Evolutionary conservation across 2,888 invertebrate species (phyloP), one percentile per base, ranked within the genome.

Genomic region (Agrochola litura): DNA sequence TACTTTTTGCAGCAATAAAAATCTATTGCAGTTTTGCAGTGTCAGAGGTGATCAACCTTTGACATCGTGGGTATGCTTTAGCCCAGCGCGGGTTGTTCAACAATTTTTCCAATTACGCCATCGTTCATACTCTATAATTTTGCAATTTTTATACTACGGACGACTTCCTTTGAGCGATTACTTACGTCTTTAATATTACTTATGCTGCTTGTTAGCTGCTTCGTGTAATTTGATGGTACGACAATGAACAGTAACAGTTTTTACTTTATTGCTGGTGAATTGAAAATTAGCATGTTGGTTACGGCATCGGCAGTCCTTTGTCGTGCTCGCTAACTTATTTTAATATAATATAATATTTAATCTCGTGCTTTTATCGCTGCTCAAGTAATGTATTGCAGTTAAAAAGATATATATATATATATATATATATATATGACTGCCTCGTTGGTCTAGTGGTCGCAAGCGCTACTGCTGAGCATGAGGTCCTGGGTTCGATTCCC

Each of bases 81-180:
- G 85, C 84, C 89, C 83, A 84, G 84, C 81, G 81, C 91, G 85
- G 88, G 88, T 91, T 91, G 91, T 77, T 73, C 86, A 86, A 83
- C 84, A 66, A 72, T 92, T 90, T 92, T 91, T 89, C 86, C 92
- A 93, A 94, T 95, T 93, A 94, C 90, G 87, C 85, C 79, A 82
- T 76, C 80, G 77, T 54, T 76, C 86, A 69, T 82, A 86, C 87
- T 86, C 91, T 93, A 91, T 94, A 93, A 95, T 95, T 94, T 93
- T 80, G 90, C 89, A 89, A 89, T 92, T 94, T 92, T 91, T 89
- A 86, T 82, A 66, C 77, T 83, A 30, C 52, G 73, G 77, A 75
- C 70, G 77, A 64, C 60, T 86, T 79, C 79, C 86, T 89, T 89
- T 85, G 79, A 86, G 78, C 79, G 87, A 81, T 88, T 88, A 82